Conservation (phyloP, 1,140 invertebrate species). For the Holotrichia oblita region DNA sequence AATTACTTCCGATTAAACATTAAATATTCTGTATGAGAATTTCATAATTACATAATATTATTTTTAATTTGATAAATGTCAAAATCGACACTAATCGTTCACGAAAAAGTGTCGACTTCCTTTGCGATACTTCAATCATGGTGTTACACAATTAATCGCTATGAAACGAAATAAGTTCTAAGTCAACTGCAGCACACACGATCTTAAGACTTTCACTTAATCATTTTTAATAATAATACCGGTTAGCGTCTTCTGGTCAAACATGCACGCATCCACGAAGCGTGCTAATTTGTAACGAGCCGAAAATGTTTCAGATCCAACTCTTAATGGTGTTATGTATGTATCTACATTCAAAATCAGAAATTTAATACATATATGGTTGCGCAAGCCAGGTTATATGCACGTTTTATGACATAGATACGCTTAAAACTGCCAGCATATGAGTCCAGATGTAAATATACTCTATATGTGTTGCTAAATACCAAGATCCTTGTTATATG, state of each 20-base stretch:
- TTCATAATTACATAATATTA: too few relatives aligned
- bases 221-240: background rate
- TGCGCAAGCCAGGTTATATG: background rate
- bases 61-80: too few relatives aligned
- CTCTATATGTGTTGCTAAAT: background rate
- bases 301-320: background rate
- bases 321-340: background rate
- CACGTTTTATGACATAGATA: background rate
- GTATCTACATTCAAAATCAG: too few relatives aligned
- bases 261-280: background rate
- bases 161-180: background rate
- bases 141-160: background rate
- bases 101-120: background rate
- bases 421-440: background rate
- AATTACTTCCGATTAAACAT: too few relatives aligned
- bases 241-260: background rate
- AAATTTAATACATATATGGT: conserved; percentile 1
- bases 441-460: background rate
- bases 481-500: background rate
- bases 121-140: background rate
- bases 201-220: background rate
- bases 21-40: too few relatives aligned
- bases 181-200: background rate
- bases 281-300: background rate
- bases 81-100: too few relatives aligned